Base-by-base conservation (phyloP, 2,113 vertebrate species). In the Calidris pugnax region DNA sequence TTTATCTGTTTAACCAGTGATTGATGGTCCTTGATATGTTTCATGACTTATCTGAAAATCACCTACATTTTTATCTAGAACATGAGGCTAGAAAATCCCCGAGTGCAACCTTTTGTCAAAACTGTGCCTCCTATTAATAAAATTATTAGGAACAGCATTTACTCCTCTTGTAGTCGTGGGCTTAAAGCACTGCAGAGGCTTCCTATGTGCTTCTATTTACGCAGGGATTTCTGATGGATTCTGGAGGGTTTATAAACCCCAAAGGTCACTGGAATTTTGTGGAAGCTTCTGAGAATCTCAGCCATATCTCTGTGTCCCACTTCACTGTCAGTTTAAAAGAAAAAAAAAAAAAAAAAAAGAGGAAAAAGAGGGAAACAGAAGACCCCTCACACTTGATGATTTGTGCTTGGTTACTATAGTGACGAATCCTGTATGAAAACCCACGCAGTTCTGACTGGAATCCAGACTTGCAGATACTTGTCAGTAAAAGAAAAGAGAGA, bases 381-480 rank as follows among this genome's bases (percentile, higher is more conserved):
- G 94, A 27, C 26, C 60, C 68, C 83, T 95, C 76, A 75, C 50
- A 78, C 47, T 86, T 78, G 85, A 60, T 93, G 89, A 55, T 86
- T 86, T 94, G 69, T 95, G 85, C 90, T 95, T 39, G 60, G 94
- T 96, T 95, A 96, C 94, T 93, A 96, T 96, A 97, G 97, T 81
- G 94, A 96, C 85, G 88, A 85, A 88, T 92, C 83, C 56, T 78
- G 39, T 71, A 93, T 89, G 77, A 92, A 92, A 93, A 83, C 88
- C 82, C 76, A 86, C 93, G 55, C 51, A 81, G 73, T 90, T 90
- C 92, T 92, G 76, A 55, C 48, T 90, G 77, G 64, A 85, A 95
- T 78, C 33, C 88, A 85, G 86, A 78, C 92, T 68, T 93, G 92
- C 57, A 89, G 56, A 84, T 90, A 76, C 67, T 91, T 87, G 78